These are phyloP conservation scores for Fragum fragum DNA, from an alignment of 2,888 invertebrate genomes.

Conservation along the genomic window DNA sequence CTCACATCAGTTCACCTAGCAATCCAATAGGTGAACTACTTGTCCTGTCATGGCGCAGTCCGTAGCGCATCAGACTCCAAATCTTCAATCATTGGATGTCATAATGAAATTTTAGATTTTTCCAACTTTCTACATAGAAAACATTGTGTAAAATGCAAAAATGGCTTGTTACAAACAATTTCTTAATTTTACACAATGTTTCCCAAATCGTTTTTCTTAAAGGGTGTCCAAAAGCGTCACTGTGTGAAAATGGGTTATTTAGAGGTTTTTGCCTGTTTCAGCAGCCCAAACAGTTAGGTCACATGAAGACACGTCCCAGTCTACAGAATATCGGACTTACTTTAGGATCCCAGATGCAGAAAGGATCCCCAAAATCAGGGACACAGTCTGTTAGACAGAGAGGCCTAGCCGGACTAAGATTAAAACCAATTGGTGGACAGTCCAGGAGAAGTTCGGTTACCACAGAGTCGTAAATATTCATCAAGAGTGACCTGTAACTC, in stretches of 20 bases:
- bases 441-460: conserved; percentile 71
- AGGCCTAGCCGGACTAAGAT: conserved; percentile 63
- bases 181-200: too few relatives aligned
- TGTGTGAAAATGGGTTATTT: too few relatives aligned
- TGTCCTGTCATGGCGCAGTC: too few relatives aligned
- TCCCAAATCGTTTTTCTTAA: too few relatives aligned
- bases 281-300: conserved; percentile 44
- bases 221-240: too few relatives aligned
- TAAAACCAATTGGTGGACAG: conserved; percentile 61
- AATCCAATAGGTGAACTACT: not conserved
- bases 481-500: too few relatives aligned
- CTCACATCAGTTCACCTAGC: not conserved
- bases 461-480: conserved; percentile 55
- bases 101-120: too few relatives aligned
- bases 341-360: conserved; percentile 66
- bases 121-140: too few relatives aligned
- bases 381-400: conserved; percentile 50
- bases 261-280: conserved; percentile 27
- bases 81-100: too few relatives aligned
- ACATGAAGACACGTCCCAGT: conserved; percentile 63
- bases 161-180: too few relatives aligned
- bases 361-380: conserved; percentile 50
- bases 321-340: conserved; percentile 77
- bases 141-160: too few relatives aligned
- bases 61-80: too few relatives aligned